Conservation (phyloP, 2,888 invertebrate genomes). For the Crepidodera aurea region DNA sequence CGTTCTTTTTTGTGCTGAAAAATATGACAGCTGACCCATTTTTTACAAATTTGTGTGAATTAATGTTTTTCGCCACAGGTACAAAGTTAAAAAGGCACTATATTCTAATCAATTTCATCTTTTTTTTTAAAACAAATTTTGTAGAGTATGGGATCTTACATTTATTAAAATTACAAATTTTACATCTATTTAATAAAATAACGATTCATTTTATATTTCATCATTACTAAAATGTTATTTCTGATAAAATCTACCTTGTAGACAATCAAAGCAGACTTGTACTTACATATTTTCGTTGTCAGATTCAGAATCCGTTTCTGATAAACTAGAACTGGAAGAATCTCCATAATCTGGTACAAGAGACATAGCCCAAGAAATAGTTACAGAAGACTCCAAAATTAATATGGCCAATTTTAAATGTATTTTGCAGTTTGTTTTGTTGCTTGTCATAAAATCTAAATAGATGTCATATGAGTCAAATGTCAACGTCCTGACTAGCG, state of each 20-base stretch:
- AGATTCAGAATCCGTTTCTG: slow-evolving; percentile 54
- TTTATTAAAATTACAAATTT: neutral
- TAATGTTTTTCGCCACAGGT: slow-evolving; percentile 3
- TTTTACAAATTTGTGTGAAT: slow-evolving; percentile 49
- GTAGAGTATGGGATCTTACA: neutral
- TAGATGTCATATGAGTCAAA: too few species aligned
- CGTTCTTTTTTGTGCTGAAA: slow-evolving; percentile 52
- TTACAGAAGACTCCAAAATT: neutral
- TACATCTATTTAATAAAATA: too few species aligned
- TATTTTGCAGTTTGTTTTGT: too few species aligned
- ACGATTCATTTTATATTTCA: too few species aligned
- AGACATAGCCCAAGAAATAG: slow-evolving; percentile 58
- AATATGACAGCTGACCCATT: slow-evolving; percentile 59
- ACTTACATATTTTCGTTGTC: slow-evolving; percentile 36
- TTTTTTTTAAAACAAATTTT: too few species aligned
- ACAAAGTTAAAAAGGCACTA: too few species aligned
- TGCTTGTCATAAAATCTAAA: too few species aligned
- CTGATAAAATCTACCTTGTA: too few species aligned
- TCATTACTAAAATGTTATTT: too few species aligned
- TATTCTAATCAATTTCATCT: too few species aligned
- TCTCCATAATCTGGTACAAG: slow-evolving; percentile 73
- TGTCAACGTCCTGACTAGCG: too few species aligned
- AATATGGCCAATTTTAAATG: neutral
- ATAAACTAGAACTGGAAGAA: slow-evolving; percentile 60
- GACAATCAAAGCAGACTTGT: too few species aligned